Evolutionary conservation across 2,113 vertebrate genomes (phyloP).

Genomic region (Neopipo cinnamomea): DNA sequence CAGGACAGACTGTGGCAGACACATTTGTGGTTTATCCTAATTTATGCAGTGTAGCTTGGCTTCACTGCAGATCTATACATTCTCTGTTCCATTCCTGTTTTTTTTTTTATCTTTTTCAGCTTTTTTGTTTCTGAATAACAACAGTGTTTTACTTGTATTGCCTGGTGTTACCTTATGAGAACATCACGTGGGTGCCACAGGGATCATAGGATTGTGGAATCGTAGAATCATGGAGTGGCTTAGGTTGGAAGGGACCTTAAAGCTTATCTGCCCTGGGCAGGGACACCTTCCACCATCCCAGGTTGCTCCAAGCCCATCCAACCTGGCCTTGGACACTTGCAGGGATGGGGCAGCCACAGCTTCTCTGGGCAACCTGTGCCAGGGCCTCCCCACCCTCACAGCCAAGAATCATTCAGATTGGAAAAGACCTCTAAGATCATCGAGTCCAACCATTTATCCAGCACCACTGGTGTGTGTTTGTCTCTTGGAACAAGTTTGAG

Average conservation of each 20-base stretch:
- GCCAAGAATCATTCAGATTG: background rate
- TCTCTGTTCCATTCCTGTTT: background rate
- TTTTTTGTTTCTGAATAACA: background rate
- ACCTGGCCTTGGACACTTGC: background rate
- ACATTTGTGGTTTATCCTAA: background rate
- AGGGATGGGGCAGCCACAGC: background rate
- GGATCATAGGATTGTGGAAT: background rate
- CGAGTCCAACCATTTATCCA: background rate
- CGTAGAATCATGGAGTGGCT: background rate
- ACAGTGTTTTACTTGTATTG: background rate
- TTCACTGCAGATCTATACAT: background rate
- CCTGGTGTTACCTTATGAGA: rapidly evolving
- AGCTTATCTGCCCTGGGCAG: background rate
- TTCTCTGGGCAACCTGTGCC: background rate
- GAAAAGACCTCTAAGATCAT: background rate
- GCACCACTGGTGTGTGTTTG: background rate
- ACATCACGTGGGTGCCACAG: background rate
- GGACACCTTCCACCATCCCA: background rate
- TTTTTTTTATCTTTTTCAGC: background rate
- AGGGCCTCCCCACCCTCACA: background rate
- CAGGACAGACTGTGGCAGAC: conserved; percentile 5
- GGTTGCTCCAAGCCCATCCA: background rate
- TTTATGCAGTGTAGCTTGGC: background rate
- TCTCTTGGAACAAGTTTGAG: rapidly evolving
- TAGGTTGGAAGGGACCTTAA: background rate